Percentiles rank a stretch among this genome's conserved stretches.
Conservation (phyloP, 2,888 invertebrate genomes). For the Strigamia maritima region DNA sequence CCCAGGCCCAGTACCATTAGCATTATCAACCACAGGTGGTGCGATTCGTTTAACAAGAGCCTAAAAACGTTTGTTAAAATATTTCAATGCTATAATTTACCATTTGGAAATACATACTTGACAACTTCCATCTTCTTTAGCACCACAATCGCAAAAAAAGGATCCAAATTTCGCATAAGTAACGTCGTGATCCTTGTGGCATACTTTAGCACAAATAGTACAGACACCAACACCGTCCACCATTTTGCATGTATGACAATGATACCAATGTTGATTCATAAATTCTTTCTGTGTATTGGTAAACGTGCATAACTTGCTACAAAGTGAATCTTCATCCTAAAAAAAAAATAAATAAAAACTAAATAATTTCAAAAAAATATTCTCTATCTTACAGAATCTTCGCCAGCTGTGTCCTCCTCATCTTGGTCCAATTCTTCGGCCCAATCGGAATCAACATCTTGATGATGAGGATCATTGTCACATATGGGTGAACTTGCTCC, state of each 20-base stretch:
- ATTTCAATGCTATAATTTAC: background rate
- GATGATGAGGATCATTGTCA: conserved; percentile 38
- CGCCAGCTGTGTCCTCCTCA: conserved; percentile 87
- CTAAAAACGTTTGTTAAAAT: conserved; percentile 47
- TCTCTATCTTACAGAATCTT: conserved; percentile 65
- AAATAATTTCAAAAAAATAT: conserved; percentile 13
- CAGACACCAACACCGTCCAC: conserved; percentile 97
- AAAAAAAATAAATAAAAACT: conserved; percentile 23
- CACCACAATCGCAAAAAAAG: conserved; percentile 99
- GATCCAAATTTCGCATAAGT: conserved; percentile 97
- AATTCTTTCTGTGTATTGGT: conserved; percentile 96
- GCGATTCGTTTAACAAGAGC: conserved; percentile 64
- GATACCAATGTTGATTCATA: conserved; percentile 87
- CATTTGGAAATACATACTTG: conserved; percentile 53
- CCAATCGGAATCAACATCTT: conserved; percentile 70
- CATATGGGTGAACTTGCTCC: conserved; percentile 47
- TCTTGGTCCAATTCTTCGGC: conserved; percentile 79
- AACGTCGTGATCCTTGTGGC: conserved; percentile 93
- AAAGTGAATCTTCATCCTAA: conserved; percentile 80
- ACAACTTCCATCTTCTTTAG: conserved; percentile 82
- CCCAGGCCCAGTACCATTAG: conserved; percentile 44
- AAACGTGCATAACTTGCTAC: conserved; percentile 91
- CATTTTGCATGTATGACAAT: conserved; percentile 99
- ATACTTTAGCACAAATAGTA: conserved; percentile 93
- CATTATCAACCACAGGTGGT: conserved; percentile 53